Base-by-base conservation (phyloP, 1,140 invertebrate genomes). In the Brachionus calyciflorus region DNA sequence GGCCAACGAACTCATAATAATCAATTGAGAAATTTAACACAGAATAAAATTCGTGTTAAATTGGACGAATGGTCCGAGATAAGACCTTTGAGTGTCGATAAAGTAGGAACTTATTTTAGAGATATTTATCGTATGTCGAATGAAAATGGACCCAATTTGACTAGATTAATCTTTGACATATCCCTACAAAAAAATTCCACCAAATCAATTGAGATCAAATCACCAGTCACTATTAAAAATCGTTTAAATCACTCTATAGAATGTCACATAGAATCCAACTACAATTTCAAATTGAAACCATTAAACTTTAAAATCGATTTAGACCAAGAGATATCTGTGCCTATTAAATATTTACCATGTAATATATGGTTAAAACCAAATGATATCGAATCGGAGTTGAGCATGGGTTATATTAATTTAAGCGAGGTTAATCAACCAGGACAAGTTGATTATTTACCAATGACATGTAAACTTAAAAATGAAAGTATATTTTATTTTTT, bases 71-170 rank as follows among this genome's bases (percentile, higher is more conserved):
- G 94, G 93, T 88, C 89, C 63, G 86, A 91, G 41, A 89, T 93
- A 70, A 88, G 89, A 78, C 93, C 95, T 14, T 91, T 99, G 1
- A 93, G 92, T 2, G 91, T 99, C 1, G 95, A 98, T 85, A 91
- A 92, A 85, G 94, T 97, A 14, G 96, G 95, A 1, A 89, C 92
- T 17, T 98, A 92, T 84, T 98, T 97, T 83, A 85, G 95, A 69
- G 88, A 92, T 79, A 89, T 91, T 1, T 87, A 88, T 12, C 79
- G 81, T 17, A 49, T 73, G 44, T 51, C 24, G 21, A 24, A 2
- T 3, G 24, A 57, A 3, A 2, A 4, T 17, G 51, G 46, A n/a
- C 26, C 14, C 12, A 77, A 78, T 69, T 73, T 69, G 24, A 24
- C 41, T 46, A 37, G 37, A 4, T 24, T 37, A 10, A 46, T 79